Percentiles rank a stretch among this genome's conserved stretches.
These are phyloP conservation scores for Conus ventricosus DNA, from an alignment of 1,140 invertebrate genomes.

Conservation along the genomic window DNA sequence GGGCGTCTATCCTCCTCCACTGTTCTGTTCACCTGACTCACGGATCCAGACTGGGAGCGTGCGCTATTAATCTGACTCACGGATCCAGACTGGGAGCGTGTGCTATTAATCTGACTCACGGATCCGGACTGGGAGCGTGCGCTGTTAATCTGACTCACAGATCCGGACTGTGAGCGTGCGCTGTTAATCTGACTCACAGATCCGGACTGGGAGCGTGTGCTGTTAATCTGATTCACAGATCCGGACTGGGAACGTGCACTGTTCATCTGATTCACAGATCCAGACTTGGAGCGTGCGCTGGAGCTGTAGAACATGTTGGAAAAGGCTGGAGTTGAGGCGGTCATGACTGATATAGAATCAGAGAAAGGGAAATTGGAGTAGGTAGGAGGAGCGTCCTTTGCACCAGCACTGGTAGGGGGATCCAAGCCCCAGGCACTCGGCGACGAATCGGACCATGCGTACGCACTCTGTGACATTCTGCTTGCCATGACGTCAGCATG, in stretches of 20 bases:
- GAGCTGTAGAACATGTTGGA: neutral
- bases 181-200: too few relatives aligned
- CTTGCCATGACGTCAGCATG: neutral
- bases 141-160: too few relatives aligned
- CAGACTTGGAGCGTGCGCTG: neutral
- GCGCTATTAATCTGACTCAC: too few relatives aligned
- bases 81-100: neutral
- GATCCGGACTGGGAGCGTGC: too few relatives aligned
- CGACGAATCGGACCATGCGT: neutral
- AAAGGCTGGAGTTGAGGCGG: neutral
- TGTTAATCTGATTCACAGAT: too few relatives aligned
- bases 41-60: neutral
- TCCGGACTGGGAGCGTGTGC: too few relatives aligned
- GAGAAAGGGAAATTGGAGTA: neutral
- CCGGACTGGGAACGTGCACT: too few relatives aligned
- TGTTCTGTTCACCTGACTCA: neutral
- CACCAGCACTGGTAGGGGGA: neutral
- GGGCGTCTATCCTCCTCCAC: neutral
- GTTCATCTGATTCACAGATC: too few relatives aligned
- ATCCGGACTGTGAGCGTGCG: too few relatives aligned
- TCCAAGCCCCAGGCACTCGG: neutral
- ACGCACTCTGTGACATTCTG: slow-evolving; percentile 20
- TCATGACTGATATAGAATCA: neutral
- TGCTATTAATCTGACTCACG: too few relatives aligned
- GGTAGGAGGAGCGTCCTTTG: neutral